Evolutionary conservation across 2,888 invertebrate species (phyloP).

Genomic region (Panopea generosa): DNA sequence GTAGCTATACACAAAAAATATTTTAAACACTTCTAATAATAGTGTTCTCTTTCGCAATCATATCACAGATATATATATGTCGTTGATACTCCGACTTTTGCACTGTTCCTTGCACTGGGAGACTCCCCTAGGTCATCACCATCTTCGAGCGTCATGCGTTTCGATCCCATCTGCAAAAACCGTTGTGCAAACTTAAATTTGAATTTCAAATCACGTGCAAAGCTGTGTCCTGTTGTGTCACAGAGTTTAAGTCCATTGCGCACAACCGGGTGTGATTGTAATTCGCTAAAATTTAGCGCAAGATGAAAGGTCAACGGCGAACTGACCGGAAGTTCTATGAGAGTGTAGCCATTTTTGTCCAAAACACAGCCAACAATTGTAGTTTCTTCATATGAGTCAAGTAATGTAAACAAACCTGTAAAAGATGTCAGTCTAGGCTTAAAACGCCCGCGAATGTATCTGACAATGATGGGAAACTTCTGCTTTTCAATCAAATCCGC

Average conservation of each 20-base stretch:
- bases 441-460: constrained; percentile 73
- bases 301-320: constrained; percentile 75
- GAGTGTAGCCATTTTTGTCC: constrained; percentile 67
- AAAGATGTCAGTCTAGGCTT: constrained; percentile 72
- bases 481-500: constrained; percentile 70
- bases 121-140: constrained; percentile 69
- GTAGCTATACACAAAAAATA: no score
- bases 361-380: constrained; percentile 73
- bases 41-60: no score
- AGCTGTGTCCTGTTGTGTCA: constrained; percentile 59
- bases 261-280: constrained; percentile 68
- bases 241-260: constrained; percentile 70
- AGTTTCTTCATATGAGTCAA: constrained; percentile 77
- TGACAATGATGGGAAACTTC: constrained; percentile 75
- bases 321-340: constrained; percentile 74
- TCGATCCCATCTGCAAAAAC: constrained; percentile 61
- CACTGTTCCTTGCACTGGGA: constrained; percentile 73
- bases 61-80: constrained; percentile 69
- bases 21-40: no score
- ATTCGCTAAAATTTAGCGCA: constrained; percentile 71
- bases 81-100: constrained; percentile 66
- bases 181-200: constrained; percentile 77
- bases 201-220: constrained; percentile 74
- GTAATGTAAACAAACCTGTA: constrained; percentile 73
- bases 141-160: constrained; percentile 49